A percentile compares a stretch with the other conserved stretches of the same genome.
Conservation (phyloP, 2,888 invertebrate species). For the Trichopria drosophilae region DNA sequence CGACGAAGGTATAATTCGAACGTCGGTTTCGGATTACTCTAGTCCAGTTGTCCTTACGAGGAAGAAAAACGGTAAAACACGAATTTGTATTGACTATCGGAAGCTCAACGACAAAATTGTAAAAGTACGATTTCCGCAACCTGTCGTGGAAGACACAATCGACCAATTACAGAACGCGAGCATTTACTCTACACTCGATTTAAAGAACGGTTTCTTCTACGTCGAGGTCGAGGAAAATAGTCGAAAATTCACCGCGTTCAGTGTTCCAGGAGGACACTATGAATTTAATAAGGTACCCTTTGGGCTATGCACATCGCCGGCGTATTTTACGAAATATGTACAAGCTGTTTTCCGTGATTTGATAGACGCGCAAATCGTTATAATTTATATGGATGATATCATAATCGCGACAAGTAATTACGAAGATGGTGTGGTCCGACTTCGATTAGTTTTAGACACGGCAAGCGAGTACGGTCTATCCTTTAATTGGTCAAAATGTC, state of each 20-base stretch:
- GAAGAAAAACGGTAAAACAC: constrained; percentile 38
- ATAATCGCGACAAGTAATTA: constrained; percentile 21
- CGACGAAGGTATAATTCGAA: constrained; percentile 42
- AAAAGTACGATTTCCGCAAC: too few species aligned
- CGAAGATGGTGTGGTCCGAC: background rate
- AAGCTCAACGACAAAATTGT: too few species aligned
- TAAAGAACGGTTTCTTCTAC: constrained; percentile 16
- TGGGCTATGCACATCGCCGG: constrained; percentile 21
- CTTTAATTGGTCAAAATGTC: constrained; percentile 27
- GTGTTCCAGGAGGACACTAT: constrained; percentile 23
- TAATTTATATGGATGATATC: constrained; percentile 27
- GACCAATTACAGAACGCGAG: constrained; percentile 10
- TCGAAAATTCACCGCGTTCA: constrained; percentile 20
- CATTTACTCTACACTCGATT: constrained; percentile 9
- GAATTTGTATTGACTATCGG: constrained; percentile 54
- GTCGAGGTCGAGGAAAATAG: constrained; percentile 24
- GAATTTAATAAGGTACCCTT: constrained; percentile 23
- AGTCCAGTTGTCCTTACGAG: constrained; percentile 44
- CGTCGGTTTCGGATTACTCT: constrained; percentile 46
- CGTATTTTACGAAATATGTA: constrained; percentile 27
- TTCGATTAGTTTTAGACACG: background rate
- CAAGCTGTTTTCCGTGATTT: constrained; percentile 23
- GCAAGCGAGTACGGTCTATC: background rate
- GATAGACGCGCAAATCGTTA: constrained; percentile 6
- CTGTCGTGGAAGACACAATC: too few species aligned